Conservation (phyloP, 2,797 vertebrate species). For the Sarcophilus harrisii region DNA sequence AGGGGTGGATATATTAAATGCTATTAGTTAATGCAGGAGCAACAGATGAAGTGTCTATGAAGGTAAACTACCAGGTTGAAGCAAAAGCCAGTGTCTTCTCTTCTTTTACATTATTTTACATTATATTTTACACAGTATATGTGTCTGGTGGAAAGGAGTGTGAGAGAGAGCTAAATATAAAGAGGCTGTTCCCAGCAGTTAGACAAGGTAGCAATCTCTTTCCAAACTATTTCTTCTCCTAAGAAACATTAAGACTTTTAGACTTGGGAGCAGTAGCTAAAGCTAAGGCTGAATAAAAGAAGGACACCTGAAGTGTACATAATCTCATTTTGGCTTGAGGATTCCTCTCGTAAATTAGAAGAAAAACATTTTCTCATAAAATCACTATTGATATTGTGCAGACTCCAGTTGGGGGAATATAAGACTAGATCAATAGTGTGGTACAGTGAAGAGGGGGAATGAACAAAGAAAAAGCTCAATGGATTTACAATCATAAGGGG, state of each 20-base stretch:
- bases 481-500: neutral
- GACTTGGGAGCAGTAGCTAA: neutral
- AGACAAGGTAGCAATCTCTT: neutral
- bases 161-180: neutral
- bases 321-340: neutral
- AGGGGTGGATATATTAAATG: neutral
- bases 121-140: no score
- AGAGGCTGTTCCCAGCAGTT: neutral
- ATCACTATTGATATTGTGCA: neutral
- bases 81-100: neutral
- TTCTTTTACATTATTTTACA: no score
- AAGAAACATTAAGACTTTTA: neutral
- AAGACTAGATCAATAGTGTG: neutral
- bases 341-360: neutral
- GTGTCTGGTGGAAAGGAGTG: neutral
- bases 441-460: neutral
- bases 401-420: neutral
- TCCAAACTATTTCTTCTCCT: neutral
- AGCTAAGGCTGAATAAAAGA: neutral
- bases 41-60: neutral
- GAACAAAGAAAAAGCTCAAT: neutral
- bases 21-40: neutral
- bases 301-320: neutral
- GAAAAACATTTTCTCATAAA: neutral
- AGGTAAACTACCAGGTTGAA: neutral